phyloP scores from a whole-genome alignment of 1,140 invertebrate genomes.

The Oncopeltus fasciatus region DNA sequence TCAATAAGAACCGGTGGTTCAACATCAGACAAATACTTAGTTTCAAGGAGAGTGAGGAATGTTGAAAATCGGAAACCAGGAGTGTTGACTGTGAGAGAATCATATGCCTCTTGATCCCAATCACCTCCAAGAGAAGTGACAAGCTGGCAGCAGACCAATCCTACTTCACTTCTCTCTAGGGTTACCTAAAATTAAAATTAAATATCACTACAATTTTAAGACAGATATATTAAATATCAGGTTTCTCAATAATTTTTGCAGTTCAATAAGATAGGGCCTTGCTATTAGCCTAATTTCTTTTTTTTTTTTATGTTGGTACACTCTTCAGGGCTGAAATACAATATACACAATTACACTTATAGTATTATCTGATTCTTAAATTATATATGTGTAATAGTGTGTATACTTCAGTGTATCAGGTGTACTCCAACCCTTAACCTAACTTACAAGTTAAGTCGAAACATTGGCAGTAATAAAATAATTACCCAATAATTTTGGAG shows the following conservation, averaged over 20 bases:
- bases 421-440: too few species aligned
- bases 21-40: slow-evolving; percentile 41
- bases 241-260: background rate
- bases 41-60: slow-evolving; percentile 56
- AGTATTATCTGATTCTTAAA: too few species aligned
- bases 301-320: too few species aligned
- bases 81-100: slow-evolving; percentile 43
- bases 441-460: too few species aligned
- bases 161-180: slow-evolving; percentile 48
- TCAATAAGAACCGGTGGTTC: slow-evolving; percentile 47
- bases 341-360: too few species aligned
- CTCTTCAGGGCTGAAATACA: too few species aligned
- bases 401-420: too few species aligned
- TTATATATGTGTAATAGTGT: too few species aligned
- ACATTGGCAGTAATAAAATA: too few species aligned
- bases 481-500: too few species aligned
- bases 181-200: slow-evolving; percentile 35
- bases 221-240: background rate
- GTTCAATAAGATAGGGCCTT: background rate
- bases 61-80: slow-evolving; percentile 45
- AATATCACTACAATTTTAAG: background rate
- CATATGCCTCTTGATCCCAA: slow-evolving; percentile 52
- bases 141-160: slow-evolving; percentile 44
- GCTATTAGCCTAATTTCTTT: too few species aligned
- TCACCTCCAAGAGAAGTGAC: slow-evolving; percentile 46